Conservation (phyloP, 1,140 invertebrate genomes). For the Oedothorax gibbosus region DNA sequence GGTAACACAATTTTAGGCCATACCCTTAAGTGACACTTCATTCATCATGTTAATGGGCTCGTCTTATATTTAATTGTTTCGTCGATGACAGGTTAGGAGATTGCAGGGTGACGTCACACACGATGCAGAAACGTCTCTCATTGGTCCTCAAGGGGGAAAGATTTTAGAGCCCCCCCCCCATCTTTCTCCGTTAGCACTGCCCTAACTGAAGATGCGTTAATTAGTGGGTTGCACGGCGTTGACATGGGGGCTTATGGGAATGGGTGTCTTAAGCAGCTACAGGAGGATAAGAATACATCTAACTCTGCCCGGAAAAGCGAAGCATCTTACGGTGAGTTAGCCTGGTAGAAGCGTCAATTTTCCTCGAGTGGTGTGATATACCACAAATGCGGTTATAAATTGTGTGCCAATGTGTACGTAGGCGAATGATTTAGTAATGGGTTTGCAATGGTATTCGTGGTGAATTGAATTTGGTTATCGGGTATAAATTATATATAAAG, state of each 20-base stretch:
- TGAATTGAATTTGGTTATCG: too few species aligned
- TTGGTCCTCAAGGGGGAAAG: constrained; percentile 4
- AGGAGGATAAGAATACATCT: not conserved
- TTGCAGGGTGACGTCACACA: constrained; percentile 56
- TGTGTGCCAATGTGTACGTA: too few species aligned
- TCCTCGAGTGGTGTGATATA: too few species aligned
- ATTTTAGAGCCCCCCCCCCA: not conserved
- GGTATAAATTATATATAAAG: too few species aligned
- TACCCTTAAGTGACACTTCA: constrained; percentile 58
- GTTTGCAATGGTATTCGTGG: too few species aligned
- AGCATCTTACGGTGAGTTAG: not conserved
- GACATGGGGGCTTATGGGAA: constrained; percentile 33
- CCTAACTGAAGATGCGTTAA: constrained; percentile 43
- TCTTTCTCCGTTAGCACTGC: not conserved
- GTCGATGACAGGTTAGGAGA: constrained; percentile 59
- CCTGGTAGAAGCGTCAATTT: too few species aligned
- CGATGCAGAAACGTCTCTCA: constrained; percentile 25
- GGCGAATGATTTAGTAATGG: too few species aligned
- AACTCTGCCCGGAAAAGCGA: not conserved
- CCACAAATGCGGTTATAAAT: too few species aligned
- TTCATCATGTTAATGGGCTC: constrained; percentile 59
- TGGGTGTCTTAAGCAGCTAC: not conserved
- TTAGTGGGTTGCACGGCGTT: constrained; percentile 15
- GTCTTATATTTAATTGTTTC: constrained; percentile 61
- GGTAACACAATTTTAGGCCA: constrained; percentile 43